These are phyloP conservation scores for Tretioscincus oriximinensis DNA, from an alignment of 2,113 vertebrate species.

Conservation along the genomic window DNA sequence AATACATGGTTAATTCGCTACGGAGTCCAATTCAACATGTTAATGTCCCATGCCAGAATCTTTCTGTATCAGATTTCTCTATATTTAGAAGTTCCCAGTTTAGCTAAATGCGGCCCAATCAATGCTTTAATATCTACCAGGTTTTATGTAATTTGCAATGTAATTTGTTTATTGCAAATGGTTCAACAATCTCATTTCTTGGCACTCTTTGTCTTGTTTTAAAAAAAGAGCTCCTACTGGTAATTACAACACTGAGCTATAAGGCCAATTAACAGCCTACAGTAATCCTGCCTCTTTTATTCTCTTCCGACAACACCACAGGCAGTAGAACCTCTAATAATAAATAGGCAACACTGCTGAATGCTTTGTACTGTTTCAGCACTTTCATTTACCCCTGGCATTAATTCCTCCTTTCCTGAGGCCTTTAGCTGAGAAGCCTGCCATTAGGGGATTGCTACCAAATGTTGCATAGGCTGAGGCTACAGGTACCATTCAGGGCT, in stretches of 20 bases:
- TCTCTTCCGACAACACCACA: conserved; percentile 53
- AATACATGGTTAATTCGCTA: too few relatives aligned
- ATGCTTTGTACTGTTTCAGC: conserved; percentile 51
- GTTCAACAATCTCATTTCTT: conserved; percentile 48
- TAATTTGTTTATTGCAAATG: conserved; percentile 30
- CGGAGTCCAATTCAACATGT: too few relatives aligned
- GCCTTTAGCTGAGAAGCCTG: conserved; percentile 61
- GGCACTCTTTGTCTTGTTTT: conserved; percentile 45
- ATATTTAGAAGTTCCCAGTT: background rate
- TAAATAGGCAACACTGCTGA: conserved; percentile 63
- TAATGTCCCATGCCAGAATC: conserved; percentile 7
- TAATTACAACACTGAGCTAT: conserved; percentile 62
- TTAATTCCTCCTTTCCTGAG: conserved; percentile 41
- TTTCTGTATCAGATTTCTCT: conserved; percentile 7
- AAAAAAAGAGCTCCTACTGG: conserved; percentile 36
- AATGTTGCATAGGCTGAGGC: conserved; percentile 47
- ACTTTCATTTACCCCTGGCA: conserved; percentile 48
- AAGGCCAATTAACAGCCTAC: conserved; percentile 65
- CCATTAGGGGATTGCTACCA: conserved; percentile 59
- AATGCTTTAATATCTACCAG: conserved; percentile 26
- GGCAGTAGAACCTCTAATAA: conserved; percentile 64
- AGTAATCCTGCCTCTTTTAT: conserved; percentile 62
- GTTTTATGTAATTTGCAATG: conserved; percentile 23
- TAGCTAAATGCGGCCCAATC: conserved; percentile 25
- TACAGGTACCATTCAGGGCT: conserved; percentile 56